phyloP scores from a whole-genome alignment of 2,888 invertebrate species.

The Heliconius erato region DNA sequence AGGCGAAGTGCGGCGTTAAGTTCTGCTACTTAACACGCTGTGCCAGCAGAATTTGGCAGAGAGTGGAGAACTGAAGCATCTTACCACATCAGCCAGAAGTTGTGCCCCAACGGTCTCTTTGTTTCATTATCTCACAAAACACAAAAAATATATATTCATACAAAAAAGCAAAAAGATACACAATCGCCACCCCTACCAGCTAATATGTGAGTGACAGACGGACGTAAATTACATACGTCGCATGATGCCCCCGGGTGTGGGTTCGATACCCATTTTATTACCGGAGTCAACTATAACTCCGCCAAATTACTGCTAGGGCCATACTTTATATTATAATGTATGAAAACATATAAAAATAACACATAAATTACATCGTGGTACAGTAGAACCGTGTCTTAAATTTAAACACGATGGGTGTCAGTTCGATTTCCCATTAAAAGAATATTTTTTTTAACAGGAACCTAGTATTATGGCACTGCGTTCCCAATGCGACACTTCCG shows the following conservation, averaged over 20 bases:
- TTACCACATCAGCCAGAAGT: no score
- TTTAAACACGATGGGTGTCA: neutral
- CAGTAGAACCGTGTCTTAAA: neutral
- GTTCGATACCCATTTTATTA: slow-evolving; percentile 71
- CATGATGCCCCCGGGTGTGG: slow-evolving; percentile 62
- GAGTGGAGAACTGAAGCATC: no score
- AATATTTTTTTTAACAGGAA: neutral
- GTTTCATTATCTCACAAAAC: neutral
- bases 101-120: no score
- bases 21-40: no score
- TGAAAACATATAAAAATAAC: slow-evolving; percentile 15
- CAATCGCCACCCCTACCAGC: slow-evolving; percentile 70
- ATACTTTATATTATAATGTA: slow-evolving; percentile 31
- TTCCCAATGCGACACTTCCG: neutral
- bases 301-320: slow-evolving; percentile 38
- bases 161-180: neutral
- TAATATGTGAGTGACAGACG: slow-evolving; percentile 83
- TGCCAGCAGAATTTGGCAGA: no score
- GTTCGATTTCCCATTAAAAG: neutral
- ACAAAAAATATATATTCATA: neutral
- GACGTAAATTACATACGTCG: slow-evolving; percentile 80
- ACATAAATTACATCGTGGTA: neutral
- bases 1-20: no score
- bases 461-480: neutral
- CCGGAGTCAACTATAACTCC: slow-evolving; percentile 55